phyloP scores from a whole-genome alignment of 2,888 invertebrate species.

The Agrochola circellaris region DNA sequence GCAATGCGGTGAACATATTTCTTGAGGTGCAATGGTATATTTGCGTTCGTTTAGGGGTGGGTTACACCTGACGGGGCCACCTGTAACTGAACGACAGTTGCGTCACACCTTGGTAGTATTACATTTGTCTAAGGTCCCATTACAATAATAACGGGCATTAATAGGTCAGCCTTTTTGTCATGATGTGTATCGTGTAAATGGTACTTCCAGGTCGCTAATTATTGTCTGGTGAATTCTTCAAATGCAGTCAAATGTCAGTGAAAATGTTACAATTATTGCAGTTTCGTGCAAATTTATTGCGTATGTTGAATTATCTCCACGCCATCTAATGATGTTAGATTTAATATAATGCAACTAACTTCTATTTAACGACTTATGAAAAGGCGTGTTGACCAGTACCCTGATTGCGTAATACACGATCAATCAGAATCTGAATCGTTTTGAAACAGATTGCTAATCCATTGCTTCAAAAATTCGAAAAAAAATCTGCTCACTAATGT shows the following conservation, averaged over 20 bases:
- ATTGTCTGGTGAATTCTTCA: conserved; percentile 50
- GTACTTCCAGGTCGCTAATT: conserved; percentile 61
- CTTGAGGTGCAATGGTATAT: conserved; percentile 39
- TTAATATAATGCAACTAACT: background rate
- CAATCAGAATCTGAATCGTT: too few relatives aligned
- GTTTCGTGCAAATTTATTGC: conserved; percentile 43
- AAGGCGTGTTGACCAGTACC: background rate
- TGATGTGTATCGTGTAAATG: conserved; percentile 59
- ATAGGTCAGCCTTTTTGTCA: conserved; percentile 71
- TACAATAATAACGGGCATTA: conserved; percentile 76
- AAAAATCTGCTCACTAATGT: too few relatives aligned
- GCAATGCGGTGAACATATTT: conserved; percentile 22
- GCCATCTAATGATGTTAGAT: conserved; percentile 28
- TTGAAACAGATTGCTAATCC: too few relatives aligned
- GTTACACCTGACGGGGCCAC: conserved; percentile 83
- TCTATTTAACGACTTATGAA: background rate
- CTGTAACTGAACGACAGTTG: conserved; percentile 82
- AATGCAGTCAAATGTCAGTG: conserved; percentile 57
- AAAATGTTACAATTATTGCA: conserved; percentile 41
- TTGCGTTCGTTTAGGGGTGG: conserved; percentile 75
- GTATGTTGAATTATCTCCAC: conserved; percentile 20
- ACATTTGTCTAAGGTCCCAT: conserved; percentile 72
- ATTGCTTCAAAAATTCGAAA: too few relatives aligned
- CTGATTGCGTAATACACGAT: too few relatives aligned
- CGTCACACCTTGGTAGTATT: conserved; percentile 80